Conservation (phyloP, 2,113 vertebrate genomes). For the Nerophis ophidion region DNA sequence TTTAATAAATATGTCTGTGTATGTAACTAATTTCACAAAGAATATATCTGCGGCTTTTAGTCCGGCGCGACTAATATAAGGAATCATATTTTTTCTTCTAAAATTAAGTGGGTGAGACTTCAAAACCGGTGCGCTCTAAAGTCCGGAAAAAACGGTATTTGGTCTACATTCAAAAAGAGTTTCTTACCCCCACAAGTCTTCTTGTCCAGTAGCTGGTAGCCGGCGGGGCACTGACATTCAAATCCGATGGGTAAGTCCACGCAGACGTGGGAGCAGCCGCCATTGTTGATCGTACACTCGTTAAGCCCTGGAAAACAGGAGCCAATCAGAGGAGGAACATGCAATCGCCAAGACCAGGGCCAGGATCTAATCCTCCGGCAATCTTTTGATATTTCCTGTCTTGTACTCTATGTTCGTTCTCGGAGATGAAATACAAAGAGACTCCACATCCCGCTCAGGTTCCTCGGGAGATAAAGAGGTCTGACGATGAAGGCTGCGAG, state of each 20-base stretch:
- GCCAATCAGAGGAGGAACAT: neutral
- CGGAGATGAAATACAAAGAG: slow-evolving; percentile 20
- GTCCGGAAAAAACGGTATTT: too few relatives aligned
- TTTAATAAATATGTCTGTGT: too few relatives aligned
- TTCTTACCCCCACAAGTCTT: slow-evolving; percentile 93
- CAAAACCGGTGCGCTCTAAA: too few relatives aligned
- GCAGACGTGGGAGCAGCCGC: slow-evolving; percentile 95
- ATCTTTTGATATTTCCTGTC: slow-evolving; percentile 14
- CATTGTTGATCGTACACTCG: slow-evolving; percentile 87
- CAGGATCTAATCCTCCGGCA: slow-evolving; percentile 7
- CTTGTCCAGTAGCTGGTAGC: slow-evolving; percentile 92
- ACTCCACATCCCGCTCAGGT: slow-evolving; percentile 10
- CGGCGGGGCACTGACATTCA: slow-evolving; percentile 87
- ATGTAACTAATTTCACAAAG: too few relatives aligned
- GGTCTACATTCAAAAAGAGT: neutral
- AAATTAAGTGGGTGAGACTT: too few relatives aligned
- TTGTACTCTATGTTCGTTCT: slow-evolving; percentile 5
- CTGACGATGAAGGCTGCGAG: slow-evolving; percentile 24
- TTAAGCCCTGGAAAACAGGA: slow-evolving; percentile 63
- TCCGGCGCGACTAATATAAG: too few relatives aligned
- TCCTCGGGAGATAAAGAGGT: slow-evolving; percentile 31
- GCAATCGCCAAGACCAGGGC: neutral
- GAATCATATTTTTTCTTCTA: too few relatives aligned
- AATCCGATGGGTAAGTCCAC: slow-evolving; percentile 88
- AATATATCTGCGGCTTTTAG: too few relatives aligned